Evolutionary conservation across 2,888 invertebrate species (phyloP), one percentile per base, ranked within the genome.

Genomic region (Nomada ruficornis): DNA sequence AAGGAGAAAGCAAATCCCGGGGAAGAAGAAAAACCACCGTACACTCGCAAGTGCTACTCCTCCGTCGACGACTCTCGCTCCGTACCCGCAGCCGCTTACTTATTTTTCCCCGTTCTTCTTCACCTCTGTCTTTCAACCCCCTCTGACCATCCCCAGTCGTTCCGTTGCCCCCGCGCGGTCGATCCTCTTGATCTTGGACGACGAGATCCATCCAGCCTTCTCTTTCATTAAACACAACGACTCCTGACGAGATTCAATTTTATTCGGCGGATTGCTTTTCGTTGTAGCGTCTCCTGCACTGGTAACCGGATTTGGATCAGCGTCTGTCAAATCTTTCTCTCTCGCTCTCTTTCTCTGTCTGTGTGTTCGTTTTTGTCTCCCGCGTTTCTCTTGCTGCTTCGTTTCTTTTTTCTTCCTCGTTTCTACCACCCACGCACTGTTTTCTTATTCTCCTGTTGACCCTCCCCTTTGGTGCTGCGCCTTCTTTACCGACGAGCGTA

Each of bases 231-330:
- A 91, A 91, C 89, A 89, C 89, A 88, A 82, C 85, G 81, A 82
- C 80, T 86, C 77, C 83, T 78, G 89, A 89, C 88, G 91, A 91
- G 91, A 93, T 92, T 92, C 91, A 92, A 93, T 93, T 93, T 92
- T 91, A 87, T 90, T 88, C 89, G 89, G 86, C 87, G 91, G 89
- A 92, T 92, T 92, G 93, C 91, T 92, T 93, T 93, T 91, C 91
- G 90, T 88, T 92, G 91, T 93, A 90, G 86, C 90, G 85, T 89
- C 88, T 82, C 76, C 78, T 68, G 84, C 82, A 78, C 84, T 74
- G 88, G 92, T 93, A 92, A 93, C 92, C 89, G 91, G 91, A 93
- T 92, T 90, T 89, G 89, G 90, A 92, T 92, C 91, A 89, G 85
- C 89, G 90, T 91, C 89, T 86, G 89, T 90, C 90, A 86, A 89